Evolutionary conservation across 2,888 invertebrate species (phyloP), one percentile per base, ranked within the genome.

Genomic region (Eretmocerus hayati): DNA sequence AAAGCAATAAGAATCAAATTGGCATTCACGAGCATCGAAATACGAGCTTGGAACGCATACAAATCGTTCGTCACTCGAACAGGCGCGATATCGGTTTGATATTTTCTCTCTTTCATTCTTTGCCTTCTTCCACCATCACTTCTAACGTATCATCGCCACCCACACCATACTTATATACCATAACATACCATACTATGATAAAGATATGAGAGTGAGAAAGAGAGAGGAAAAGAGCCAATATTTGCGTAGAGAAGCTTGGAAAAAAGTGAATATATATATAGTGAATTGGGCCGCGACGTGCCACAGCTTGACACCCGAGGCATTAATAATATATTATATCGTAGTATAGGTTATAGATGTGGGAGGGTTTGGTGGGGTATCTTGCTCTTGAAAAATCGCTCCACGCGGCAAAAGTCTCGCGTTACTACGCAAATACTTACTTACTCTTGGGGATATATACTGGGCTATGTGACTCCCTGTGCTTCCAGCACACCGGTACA

Each of bases 301-400:
- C 62, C 60, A 58, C 57, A 18, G 16, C 52, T 50, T 48, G 57
- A 54, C 59, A 60, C 63, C 62, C 60, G 62, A 52, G 65, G 66
- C 64, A 64, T 66, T 66, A 66, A 66, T 65, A 66, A 63, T 64
- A 61, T 60, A 66, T 63, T 56, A 64, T 62, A 62, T 62, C 60
- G 59, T 56, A 57, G 59, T 55, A 56, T 18, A 42, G 39, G 39
- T 16, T 35, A 16, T n/a, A n/a, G n/a, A 16, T 16, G n/a, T 6
- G 61, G 58, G 57, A 40, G 46, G 32, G 26, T 9, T 9, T 26
- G 8, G 26, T 6, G 26, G 26, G 26, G 26, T 6, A 26, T 26
- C 26, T n/a, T n/a, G 26, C 56, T n/a, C 57, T 62, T 58, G 63
- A 59, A 59, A 58, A 58, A 59, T 60, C 56, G 59, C 42, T 26